A percentile compares a stretch with the other conserved stretches of the same genome.
These are phyloP conservation scores for Barypeithes pellucidus DNA, from an alignment of 2,888 invertebrate species.

Conservation along the genomic window DNA sequence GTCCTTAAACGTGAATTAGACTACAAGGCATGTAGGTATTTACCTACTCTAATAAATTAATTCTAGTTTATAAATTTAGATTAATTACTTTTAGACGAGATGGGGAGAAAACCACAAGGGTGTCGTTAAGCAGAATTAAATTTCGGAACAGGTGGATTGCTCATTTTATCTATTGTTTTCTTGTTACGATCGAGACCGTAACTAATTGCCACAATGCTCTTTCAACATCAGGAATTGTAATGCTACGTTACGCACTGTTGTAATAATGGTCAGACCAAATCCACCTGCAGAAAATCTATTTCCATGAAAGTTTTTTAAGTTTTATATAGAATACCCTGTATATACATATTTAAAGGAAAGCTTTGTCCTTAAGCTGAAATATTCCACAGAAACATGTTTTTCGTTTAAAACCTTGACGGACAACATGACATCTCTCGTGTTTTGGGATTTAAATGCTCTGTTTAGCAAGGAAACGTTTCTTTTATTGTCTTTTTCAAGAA, in stretches of 20 bases:
- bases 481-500: conserved; percentile 36
- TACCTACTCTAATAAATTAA: conserved; percentile 54
- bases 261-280: too few relatives aligned
- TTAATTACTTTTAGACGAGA: conserved; percentile 53
- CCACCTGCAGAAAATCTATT: too few relatives aligned
- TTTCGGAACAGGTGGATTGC: conserved; percentile 23
- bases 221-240: not conserved
- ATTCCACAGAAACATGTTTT: conserved; percentile 26
- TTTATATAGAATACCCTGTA: too few relatives aligned
- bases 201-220: conserved; percentile 12
- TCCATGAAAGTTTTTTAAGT: too few relatives aligned
- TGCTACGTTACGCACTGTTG: not conserved
- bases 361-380: not conserved
- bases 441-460: conserved; percentile 48
- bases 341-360: too few relatives aligned
- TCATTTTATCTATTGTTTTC: conserved; percentile 25
- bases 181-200: conserved; percentile 1
- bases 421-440: conserved; percentile 49
- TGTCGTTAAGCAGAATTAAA: conserved; percentile 47
- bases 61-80: conserved; percentile 53
- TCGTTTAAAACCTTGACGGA: conserved; percentile 49
- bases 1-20: conserved; percentile 53
- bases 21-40: conserved; percentile 53
- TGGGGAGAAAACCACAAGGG: conserved; percentile 37
- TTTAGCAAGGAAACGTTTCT: conserved; percentile 48